Evolutionary conservation across 2,888 invertebrate genomes (phyloP).

Genomic region (Parnassius glacialis): DNA sequence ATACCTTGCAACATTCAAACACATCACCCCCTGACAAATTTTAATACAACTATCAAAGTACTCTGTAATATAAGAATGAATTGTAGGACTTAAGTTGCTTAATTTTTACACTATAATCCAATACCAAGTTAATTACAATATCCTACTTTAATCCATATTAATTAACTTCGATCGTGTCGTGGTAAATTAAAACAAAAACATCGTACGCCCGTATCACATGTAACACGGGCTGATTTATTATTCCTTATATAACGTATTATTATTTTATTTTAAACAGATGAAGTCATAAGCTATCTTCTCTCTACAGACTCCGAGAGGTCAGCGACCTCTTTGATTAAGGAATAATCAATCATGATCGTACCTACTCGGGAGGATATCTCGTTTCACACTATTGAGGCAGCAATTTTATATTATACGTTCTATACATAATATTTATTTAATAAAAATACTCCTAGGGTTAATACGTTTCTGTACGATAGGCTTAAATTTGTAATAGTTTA

Average conservation of each 20-base stretch:
- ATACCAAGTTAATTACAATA: no score
- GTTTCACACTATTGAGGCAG: conserved; percentile 52
- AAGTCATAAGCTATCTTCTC: conserved; percentile 58
- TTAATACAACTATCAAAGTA: no score
- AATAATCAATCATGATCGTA: conserved; percentile 71
- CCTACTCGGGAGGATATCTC: conserved; percentile 57
- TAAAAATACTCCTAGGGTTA: background rate
- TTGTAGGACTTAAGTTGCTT: no score
- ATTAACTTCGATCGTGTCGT: background rate
- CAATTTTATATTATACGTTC: conserved; percentile 11
- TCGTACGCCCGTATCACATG: conserved; percentile 2
- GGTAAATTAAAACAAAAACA: background rate
- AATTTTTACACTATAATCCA: no score
- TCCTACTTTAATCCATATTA: background rate
- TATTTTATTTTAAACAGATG: conserved; percentile 57
- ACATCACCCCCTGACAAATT: background rate
- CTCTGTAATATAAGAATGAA: no score
- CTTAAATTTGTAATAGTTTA: no score
- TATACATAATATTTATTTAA: background rate
- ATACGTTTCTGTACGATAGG: no score
- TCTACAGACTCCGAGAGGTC: conserved; percentile 46
- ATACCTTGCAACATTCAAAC: background rate
- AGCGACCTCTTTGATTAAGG: conserved; percentile 71
- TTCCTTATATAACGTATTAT: conserved; percentile 33
- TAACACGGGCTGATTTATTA: conserved; percentile 19